Evolutionary conservation across 1,140 invertebrate genomes (phyloP).

Genomic region (Marisa cornuarietis): DNA sequence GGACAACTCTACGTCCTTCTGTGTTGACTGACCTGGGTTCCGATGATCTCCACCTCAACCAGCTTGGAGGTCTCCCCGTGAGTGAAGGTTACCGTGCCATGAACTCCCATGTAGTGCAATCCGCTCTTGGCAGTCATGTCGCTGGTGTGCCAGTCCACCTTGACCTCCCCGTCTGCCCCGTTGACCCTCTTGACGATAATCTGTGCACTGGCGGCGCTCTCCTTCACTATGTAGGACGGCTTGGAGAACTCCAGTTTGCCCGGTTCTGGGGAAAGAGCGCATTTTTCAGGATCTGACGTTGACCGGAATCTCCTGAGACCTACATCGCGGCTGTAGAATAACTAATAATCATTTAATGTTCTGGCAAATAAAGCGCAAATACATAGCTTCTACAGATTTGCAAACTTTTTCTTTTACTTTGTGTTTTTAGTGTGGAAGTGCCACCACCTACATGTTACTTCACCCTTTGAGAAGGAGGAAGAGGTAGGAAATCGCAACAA

Average conservation of each 20-base stretch:
- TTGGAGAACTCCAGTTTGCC: conserved; percentile 67
- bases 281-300: too few species aligned
- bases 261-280: conserved; percentile 14
- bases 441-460: too few species aligned
- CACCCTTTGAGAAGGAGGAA: too few species aligned
- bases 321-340: too few species aligned
- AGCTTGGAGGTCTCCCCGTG: conserved; percentile 70
- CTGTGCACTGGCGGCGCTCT: conserved; percentile 70
- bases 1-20: too few species aligned
- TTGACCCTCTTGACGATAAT: conserved; percentile 70
- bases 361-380: too few species aligned
- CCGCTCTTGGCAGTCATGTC: conserved; percentile 72
- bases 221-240: conserved; percentile 73
- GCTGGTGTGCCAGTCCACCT: conserved; percentile 71
- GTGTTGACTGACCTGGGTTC: conserved; percentile 40
- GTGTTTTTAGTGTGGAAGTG: too few species aligned
- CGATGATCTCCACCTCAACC: conserved; percentile 70
- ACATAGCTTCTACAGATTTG: too few species aligned
- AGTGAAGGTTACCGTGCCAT: conserved; percentile 71
- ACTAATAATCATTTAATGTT: too few species aligned
- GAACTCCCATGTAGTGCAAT: conserved; percentile 68
- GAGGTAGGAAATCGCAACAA: too few species aligned
- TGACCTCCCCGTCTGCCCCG: conserved; percentile 73
- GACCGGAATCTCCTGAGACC: too few species aligned
- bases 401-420: too few species aligned